Conservation (phyloP, 2,113 vertebrate species). For the Leptocoma aspasia region DNA sequence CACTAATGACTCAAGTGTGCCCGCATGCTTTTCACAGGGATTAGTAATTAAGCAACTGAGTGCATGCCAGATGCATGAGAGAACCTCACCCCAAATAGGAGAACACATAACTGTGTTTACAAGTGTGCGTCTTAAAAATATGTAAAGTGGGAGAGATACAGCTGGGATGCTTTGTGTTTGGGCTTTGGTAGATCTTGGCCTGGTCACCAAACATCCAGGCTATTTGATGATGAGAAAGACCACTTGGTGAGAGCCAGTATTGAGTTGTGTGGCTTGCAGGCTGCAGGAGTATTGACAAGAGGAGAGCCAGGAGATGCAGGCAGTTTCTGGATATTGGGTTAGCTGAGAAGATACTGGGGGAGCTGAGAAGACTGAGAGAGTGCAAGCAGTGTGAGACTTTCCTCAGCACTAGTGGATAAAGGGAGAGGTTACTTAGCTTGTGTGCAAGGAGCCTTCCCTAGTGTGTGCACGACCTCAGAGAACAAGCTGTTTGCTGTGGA, state of each 20-base stretch:
- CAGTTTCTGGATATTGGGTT: background rate
- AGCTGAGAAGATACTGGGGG: background rate
- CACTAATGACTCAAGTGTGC: background rate
- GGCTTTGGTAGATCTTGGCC: background rate
- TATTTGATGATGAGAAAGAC: background rate
- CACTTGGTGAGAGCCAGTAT: background rate
- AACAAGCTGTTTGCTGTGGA: background rate
- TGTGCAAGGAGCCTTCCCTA: background rate
- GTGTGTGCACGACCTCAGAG: fast-evolving
- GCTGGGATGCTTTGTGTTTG: background rate
- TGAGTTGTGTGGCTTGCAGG: background rate
- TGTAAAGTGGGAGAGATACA: background rate
- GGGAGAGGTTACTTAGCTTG: background rate
- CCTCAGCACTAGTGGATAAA: background rate
- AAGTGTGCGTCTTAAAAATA: background rate
- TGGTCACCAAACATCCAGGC: background rate
- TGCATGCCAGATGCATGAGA: background rate
- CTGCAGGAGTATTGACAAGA: background rate
- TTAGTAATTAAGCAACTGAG: background rate
- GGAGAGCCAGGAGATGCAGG: background rate
- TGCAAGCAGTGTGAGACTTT: background rate
- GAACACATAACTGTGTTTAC: background rate
- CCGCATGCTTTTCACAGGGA: background rate
- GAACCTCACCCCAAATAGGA: background rate
- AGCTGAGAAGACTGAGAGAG: background rate